A percentile compares a stretch with the other conserved stretches of the same genome.
phyloP scores from a whole-genome alignment of 2,888 invertebrate genomes.

The Cantharis nigra region DNA sequence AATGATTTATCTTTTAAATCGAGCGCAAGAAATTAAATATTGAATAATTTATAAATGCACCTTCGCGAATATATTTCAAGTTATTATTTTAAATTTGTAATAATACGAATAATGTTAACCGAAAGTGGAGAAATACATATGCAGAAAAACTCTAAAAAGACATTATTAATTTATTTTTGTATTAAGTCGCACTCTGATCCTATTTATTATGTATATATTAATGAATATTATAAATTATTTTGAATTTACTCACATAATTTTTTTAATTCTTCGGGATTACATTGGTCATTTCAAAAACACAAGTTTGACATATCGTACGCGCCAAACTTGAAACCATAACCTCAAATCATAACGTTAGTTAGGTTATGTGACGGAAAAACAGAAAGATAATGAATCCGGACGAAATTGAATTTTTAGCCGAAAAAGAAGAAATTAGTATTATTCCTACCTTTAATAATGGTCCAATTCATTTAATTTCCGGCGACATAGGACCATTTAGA shows the following conservation, averaged over 20 bases:
- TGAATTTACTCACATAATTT: background rate
- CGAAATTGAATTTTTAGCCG: constrained; percentile 90
- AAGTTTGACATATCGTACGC: background rate
- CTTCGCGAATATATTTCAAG: background rate
- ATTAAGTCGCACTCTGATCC: background rate
- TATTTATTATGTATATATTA: background rate
- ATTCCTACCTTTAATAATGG: constrained; percentile 88
- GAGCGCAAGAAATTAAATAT: too few relatives aligned
- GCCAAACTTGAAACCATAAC: background rate
- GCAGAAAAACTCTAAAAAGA: too few relatives aligned
- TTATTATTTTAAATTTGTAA: background rate
- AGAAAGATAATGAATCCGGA: constrained; percentile 73
- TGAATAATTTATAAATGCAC: background rate
- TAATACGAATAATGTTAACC: too few relatives aligned
- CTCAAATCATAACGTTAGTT: background rate
- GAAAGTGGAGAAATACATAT: too few relatives aligned
- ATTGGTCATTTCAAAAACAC: background rate
- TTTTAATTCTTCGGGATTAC: background rate
- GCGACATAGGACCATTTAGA: constrained; percentile 91
- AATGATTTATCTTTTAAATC: background rate
- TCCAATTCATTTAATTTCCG: constrained; percentile 77
- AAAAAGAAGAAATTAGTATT: constrained; percentile 80
- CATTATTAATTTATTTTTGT: background rate
- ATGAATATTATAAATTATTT: background rate
- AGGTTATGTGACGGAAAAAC: background rate